Evolutionary conservation across 2,113 vertebrate species (phyloP), one percentile per base, ranked within the genome.

Genomic region (Cyphotilapia sp.): DNA sequence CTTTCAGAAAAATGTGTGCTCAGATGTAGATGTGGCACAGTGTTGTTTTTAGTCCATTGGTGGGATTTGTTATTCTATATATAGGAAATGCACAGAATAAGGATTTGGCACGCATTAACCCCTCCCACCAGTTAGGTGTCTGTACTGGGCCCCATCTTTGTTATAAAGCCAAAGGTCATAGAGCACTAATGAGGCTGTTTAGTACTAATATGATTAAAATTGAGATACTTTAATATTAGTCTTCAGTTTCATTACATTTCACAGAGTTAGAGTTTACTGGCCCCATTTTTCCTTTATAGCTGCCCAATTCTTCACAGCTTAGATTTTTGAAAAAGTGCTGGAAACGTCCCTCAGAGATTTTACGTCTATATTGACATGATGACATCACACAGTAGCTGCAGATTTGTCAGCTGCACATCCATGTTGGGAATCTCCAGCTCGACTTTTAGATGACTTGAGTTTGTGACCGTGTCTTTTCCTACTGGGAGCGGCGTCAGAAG

Each of bases 231-330:
- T 16, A 2, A 7, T 45, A 47, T 11, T 47, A 47, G 16, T 45
- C 24, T 19, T 12, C 42, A 19, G 16, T 76, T 76, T 29, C 4
- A 19, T 76, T 29, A 3, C 4, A 78, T 78, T 78, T 78, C 24
- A 40, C 12, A 8, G 71, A 76, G 40, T 45, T 71, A 0, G 0
- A 7, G 71, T 76, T 47, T 0, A 45, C 13, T 45, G 38, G 8
- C n/a, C 1, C 7, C 1, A 9, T 74, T 29, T 5, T 45, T 27
- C 4, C 14, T 76, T 74, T 45, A 42, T 14, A 47, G 42, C 40
- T 45, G 40, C 40, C 8, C 3, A 45, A 0, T 3, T 45, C 22
- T 0, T 76, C 8, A 11, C 16, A 11, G 42, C 24, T 19, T 17
- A 74, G 8, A 74, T 76, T 17, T 63, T 61, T 59, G 0, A 3